These are phyloP conservation scores for Alentia gelatinosa DNA, from an alignment of 2,888 invertebrate species.

Conservation along the genomic window DNA sequence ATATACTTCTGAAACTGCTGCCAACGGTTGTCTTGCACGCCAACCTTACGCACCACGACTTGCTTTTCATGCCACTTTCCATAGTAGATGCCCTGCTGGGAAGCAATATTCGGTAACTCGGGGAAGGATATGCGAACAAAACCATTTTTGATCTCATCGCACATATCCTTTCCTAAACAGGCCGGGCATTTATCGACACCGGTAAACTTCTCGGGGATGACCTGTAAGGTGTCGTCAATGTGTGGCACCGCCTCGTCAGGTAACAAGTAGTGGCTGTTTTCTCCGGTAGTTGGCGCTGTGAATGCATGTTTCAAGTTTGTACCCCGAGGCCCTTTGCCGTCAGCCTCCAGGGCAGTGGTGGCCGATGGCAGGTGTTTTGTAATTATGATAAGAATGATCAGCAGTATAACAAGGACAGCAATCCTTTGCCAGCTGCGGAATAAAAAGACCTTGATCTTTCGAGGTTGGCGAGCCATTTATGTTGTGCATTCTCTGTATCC, in stretches of 20 bases:
- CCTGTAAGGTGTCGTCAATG: not conserved
- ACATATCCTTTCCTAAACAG: conserved; percentile 57
- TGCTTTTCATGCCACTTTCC: conserved; percentile 41
- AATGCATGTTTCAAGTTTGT: not conserved
- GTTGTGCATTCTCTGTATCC: not conserved
- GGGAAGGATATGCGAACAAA: conserved; percentile 48
- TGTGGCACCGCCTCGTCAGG: conserved; percentile 7
- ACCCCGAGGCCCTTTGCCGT: not conserved
- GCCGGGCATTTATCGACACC: conserved; percentile 55
- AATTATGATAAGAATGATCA: not conserved
- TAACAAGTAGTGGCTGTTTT: conserved; percentile 16
- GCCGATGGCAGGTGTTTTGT: not conserved
- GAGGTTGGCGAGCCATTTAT: not conserved
- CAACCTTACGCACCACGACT: conserved; percentile 44
- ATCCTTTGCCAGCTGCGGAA: conserved; percentile 25
- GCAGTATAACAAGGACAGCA: not conserved
- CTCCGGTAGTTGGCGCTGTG: not conserved
- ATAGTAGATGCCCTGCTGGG: conserved; percentile 55
- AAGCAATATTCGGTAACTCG: not conserved
- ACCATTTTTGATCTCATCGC: conserved; percentile 46
- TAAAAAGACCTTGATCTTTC: not conserved
- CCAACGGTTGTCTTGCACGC: not conserved
- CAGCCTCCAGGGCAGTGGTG: not conserved
- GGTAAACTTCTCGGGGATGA: conserved; percentile 50
- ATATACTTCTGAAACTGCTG: conserved; percentile 50